These are phyloP conservation scores for Colinus virginianus DNA, from an alignment of 2,113 vertebrate species.

Conservation along the genomic window DNA sequence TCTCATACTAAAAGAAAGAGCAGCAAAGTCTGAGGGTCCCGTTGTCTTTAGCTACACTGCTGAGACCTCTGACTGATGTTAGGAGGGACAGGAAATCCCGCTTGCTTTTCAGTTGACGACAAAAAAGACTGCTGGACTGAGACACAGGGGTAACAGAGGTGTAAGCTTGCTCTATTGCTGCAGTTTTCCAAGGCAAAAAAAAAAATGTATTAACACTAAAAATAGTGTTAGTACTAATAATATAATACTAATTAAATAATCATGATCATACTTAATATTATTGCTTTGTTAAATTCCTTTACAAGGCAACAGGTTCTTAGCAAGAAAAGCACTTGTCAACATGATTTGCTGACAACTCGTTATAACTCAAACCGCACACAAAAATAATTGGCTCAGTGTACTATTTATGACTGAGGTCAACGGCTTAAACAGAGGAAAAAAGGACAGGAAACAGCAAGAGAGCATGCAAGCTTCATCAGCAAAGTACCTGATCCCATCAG, in stretches of 20 bases:
- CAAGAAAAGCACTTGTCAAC: neutral
- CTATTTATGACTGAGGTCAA: neutral
- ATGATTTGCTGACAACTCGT: neutral
- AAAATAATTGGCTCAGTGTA: neutral
- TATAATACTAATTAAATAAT: too few relatives aligned
- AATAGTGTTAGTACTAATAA: too few relatives aligned
- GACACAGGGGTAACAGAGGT: neutral
- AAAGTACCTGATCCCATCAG: neutral
- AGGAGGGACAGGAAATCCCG: neutral
- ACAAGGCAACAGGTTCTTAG: neutral
- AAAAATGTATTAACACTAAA: too few relatives aligned
- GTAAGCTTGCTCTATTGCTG: neutral
- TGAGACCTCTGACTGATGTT: neutral
- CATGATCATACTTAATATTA: too few relatives aligned
- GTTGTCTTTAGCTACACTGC: neutral
- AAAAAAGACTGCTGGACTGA: neutral
- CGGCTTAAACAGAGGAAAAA: neutral
- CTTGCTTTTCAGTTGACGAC: neutral
- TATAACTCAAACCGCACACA: neutral
- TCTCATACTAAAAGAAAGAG: neutral
- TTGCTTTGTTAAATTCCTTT: neutral
- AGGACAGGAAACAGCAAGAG: neutral
- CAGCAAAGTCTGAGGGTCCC: neutral
- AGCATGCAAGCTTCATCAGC: neutral
- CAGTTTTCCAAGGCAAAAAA: neutral